Conservation (phyloP, 2,888 invertebrate species). For the Dicranocentrus wangi region DNA sequence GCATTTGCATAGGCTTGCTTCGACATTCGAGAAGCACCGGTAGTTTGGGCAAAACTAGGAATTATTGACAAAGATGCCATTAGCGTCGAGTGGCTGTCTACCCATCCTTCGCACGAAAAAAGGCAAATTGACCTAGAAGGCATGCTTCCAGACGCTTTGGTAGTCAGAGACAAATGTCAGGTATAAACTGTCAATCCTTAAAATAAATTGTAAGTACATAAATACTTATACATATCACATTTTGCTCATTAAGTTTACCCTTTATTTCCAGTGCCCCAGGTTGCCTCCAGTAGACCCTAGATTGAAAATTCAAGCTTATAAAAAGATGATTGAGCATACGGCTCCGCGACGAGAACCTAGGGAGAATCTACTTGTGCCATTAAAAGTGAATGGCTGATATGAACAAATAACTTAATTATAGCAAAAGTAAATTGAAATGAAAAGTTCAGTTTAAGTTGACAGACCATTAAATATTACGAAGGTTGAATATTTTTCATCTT, state of each 20-base stretch:
- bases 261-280: conserved; percentile 71
- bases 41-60: conserved; percentile 78
- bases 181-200: conserved; percentile 55
- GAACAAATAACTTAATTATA: too few relatives aligned
- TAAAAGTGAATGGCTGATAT: conserved; percentile 37
- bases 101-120: conserved; percentile 78
- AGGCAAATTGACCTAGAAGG: conserved; percentile 76
- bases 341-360: background rate
- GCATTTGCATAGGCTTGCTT: conserved; percentile 74
- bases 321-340: background rate
- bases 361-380: conserved; percentile 41
- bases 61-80: conserved; percentile 65
- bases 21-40: conserved; percentile 78
- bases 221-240: too few relatives aligned
- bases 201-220: background rate
- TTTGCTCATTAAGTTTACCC: background rate
- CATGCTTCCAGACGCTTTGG: conserved; percentile 75
- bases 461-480: too few relatives aligned
- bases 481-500: too few relatives aligned
- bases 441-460: too few relatives aligned
- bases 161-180: conserved; percentile 73
- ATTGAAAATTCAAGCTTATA: conserved; percentile 51
- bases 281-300: conserved; percentile 70
- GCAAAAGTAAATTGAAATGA: too few relatives aligned
- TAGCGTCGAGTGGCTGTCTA: conserved; percentile 77